Evolutionary conservation across 2,797 vertebrate genomes (phyloP).

Genomic region (Sebastes trivittatus): DNA sequence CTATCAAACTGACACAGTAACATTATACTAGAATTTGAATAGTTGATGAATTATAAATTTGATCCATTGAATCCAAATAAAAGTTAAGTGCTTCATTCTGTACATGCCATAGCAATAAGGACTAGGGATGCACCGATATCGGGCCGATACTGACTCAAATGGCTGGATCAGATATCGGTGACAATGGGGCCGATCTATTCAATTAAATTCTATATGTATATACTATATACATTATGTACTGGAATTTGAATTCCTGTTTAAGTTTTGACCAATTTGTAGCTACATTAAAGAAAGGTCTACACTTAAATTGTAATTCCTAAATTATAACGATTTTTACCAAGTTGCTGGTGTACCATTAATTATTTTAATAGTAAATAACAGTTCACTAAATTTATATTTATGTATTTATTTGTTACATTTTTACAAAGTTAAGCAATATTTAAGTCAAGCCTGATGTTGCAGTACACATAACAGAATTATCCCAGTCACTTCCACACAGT

Average conservation of each 20-base stretch:
- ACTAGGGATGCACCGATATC: too few species aligned
- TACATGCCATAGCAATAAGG: not conserved
- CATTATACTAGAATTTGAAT: not conserved
- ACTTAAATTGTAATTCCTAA: not conserved
- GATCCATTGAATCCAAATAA: not conserved
- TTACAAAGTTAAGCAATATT: not conserved
- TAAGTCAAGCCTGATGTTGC: not conserved
- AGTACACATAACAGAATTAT: fast-evolving
- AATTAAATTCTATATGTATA: not conserved
- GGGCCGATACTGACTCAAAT: too few species aligned
- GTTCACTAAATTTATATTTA: too few species aligned
- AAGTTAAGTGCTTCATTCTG: not conserved
- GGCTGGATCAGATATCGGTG: not conserved
- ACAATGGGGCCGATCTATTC: not conserved
- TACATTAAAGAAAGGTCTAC: not conserved
- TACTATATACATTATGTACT: not conserved
- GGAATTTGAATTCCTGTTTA: not conserved
- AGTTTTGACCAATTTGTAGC: not conserved
- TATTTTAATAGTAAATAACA: not conserved
- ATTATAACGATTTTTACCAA: not conserved
- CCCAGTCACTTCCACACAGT: not conserved
- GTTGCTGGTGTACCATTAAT: not conserved
- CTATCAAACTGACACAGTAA: slow-evolving; percentile 30
- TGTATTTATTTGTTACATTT: too few species aligned
- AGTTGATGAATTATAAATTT: not conserved